Conservation (phyloP, 1,140 invertebrate species). For the Sarcophaga peregrina region DNA sequence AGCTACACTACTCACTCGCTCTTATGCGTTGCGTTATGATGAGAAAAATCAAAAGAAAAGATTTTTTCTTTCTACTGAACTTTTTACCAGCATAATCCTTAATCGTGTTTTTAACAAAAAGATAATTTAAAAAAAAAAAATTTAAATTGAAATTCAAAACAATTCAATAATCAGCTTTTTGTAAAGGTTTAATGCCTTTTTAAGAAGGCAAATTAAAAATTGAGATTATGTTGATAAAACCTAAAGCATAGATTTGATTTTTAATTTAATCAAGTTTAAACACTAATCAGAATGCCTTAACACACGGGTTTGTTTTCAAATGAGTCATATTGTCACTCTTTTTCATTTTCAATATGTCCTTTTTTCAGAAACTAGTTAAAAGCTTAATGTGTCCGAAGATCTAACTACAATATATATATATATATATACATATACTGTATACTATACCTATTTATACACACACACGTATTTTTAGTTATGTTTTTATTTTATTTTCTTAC, state of each 20-base stretch:
- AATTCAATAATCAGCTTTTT: too few relatives aligned
- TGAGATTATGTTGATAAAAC: conserved; percentile 5
- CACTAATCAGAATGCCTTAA: neutral
- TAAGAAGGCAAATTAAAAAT: neutral
- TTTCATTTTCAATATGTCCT: too few relatives aligned
- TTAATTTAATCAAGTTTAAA: neutral
- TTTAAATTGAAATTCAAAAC: neutral
- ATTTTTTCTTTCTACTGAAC: neutral
- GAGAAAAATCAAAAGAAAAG: neutral
- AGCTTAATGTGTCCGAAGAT: conserved; percentile 19
- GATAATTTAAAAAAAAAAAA: too few relatives aligned
- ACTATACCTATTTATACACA: too few relatives aligned
- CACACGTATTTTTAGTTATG: too few relatives aligned
- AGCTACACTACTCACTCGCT: neutral
- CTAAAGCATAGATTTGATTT: neutral
- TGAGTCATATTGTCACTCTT: neutral
- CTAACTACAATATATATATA: neutral
- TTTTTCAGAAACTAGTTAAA: neutral
- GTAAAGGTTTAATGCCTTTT: too few relatives aligned
- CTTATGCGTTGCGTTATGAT: neutral
- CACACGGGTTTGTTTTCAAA: conserved; percentile 23
- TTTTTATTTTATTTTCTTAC: neutral
- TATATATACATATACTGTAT: too few relatives aligned
- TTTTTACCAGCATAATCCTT: neutral
- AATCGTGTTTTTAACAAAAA: too few relatives aligned